Evolutionary conservation across 1,140 invertebrate genomes (phyloP), one percentile per base, ranked within the genome.

Genomic region (Leucophenga varia): DNA sequence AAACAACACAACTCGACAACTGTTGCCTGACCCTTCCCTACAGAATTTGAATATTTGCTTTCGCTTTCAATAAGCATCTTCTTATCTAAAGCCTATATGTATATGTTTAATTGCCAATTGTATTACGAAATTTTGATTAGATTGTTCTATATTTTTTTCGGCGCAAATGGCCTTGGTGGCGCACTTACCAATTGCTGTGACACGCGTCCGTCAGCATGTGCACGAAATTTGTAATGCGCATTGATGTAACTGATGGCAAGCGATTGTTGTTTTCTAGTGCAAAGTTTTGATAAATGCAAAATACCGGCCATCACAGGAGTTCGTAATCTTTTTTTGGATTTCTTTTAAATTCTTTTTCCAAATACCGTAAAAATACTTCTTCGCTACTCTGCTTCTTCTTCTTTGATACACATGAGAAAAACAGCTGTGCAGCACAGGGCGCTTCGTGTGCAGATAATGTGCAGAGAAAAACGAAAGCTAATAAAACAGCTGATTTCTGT

Each of bases 1-100:
- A 67, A 67, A 64, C 63, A 67, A 68, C 63, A 63, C 63, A 67
- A n/a, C 63, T 59, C 59, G 51, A 56, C 50, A 44, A 59, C 51
- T 57, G 53, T 49, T 65, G 57, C 49, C 57, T 49, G 47, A 58
- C 49, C 55, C 41, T 47, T 51, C 22, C 22, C 22, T 10, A 25
- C 5, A 25, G 10, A 5, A 25, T 25, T 28, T 4, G 5, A 25
- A 6, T 25, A 25, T 25, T 10, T 6, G 22, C 22, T 5, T 10
- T 25, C 22, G 10, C 35, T 22, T 21, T 47, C 25, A 44, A 32
- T 16, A 12, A 18, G 31, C n/a, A 19, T 34, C 28, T 36, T 30
- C 34, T 37, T 32, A 30, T 30, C 5, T 9, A 8, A 18, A 44
- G 40, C 3, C 13, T 32, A 45, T 10, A 10, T 16, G 30, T 7